Evolutionary conservation across 1,140 invertebrate genomes (phyloP), one percentile per base, ranked within the genome.

Genomic region (Hyphantria cunea): DNA sequence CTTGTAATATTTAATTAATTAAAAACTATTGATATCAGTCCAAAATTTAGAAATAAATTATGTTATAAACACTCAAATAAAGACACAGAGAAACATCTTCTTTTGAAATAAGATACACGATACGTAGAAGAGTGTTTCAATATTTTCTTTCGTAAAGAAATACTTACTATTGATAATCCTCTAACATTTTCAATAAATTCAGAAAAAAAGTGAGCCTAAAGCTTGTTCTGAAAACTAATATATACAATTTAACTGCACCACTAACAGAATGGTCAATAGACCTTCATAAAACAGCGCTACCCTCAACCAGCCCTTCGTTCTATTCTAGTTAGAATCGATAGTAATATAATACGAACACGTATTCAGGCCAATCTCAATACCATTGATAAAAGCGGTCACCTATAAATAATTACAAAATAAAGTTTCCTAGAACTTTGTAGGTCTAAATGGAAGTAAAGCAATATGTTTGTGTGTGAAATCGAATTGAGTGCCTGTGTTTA

Each of bases 261-360:
- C 44, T 12, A 42, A 55, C 37, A 39, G 44, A 55, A 13, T 41
- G 17, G 44, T 15, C 32, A 17, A 32, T 8, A 45, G n/a, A 55
- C 53, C 41, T 44, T 55, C 41, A 15, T 10, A 44, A 11, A 31
- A 32, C 10, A 7, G 13, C 0, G 0, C 6, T 37, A 51, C 2
- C 4, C 13, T 47, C 17, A n/a, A 11, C n/a, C 32, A 15, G 32
- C n/a, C 54, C 54, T 48, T 37, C 54, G 15, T 48, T 56, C 44
- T 49, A 48, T 37, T 58, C 34, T 25, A 39, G 45, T 39, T 37
- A 25, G 48, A 58, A 58, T 58, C 55, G 45, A 58, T 58, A 48
- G 15, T 12, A 9, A n/a, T 13, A 17, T 31, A 8, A 56, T 7
- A 25, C 32, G 6, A 49, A 33, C 48, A 47, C 33, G 15, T 49